A percentile compares a stretch with the other conserved stretches of the same genome.
These are phyloP conservation scores for Camponotus floridanus DNA, from an alignment of 1,140 invertebrate species.

Conservation along the genomic window DNA sequence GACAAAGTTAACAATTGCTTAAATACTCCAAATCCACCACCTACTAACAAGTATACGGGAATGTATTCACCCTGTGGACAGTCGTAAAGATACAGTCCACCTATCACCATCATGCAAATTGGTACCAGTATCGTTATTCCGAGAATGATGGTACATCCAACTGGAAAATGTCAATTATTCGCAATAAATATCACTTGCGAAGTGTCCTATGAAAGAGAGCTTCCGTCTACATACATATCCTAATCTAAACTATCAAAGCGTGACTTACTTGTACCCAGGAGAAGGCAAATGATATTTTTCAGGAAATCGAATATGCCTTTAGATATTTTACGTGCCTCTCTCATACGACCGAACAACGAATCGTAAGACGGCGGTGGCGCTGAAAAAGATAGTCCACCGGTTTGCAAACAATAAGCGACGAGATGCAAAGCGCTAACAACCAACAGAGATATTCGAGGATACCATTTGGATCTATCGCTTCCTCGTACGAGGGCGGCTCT, in stretches of 20 bases:
- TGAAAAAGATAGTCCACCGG: constrained; percentile 68
- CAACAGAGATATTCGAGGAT: constrained; percentile 31
- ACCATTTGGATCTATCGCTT: constrained; percentile 88
- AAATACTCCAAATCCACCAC: constrained; percentile 88
- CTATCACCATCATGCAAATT: constrained; percentile 89
- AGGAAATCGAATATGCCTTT: constrained; percentile 88
- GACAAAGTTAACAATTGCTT: constrained; percentile 89
- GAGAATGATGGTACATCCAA: constrained; percentile 89
- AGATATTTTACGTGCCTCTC: constrained; percentile 88
- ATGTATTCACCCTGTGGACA: constrained; percentile 90
- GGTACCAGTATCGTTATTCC: constrained; percentile 89
- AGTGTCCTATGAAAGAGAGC: too few relatives aligned
- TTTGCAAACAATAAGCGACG: constrained; percentile 66
- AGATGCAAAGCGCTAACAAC: background rate
- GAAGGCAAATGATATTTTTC: constrained; percentile 88
- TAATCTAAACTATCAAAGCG: background rate
- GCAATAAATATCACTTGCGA: background rate
- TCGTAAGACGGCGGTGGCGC: constrained; percentile 90
- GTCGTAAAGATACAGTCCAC: constrained; percentile 88
- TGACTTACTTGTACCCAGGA: constrained; percentile 89
- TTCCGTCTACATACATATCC: background rate
- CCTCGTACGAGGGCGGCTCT: constrained; percentile 87
- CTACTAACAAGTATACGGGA: constrained; percentile 90
- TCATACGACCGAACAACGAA: constrained; percentile 89
- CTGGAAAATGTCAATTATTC: constrained; percentile 81